Evolutionary conservation across 2,888 invertebrate genomes (phyloP).

Genomic region (Sinelater perroti): DNA sequence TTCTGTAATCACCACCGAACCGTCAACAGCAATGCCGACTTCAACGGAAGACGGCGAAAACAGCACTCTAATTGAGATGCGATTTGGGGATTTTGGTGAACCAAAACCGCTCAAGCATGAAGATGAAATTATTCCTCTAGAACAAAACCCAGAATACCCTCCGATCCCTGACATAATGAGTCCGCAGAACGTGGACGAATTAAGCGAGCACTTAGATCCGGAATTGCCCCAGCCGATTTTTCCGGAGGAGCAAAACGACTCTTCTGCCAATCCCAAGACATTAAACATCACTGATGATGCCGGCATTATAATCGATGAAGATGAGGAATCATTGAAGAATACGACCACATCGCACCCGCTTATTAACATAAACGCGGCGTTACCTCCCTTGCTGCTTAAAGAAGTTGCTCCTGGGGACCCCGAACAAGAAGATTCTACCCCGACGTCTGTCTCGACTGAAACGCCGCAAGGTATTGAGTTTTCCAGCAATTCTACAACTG

Average conservation of each 20-base stretch:
- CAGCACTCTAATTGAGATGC: neutral
- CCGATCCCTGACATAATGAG: conserved; percentile 64
- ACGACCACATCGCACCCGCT: conserved; percentile 1
- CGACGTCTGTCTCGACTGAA: neutral
- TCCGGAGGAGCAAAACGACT: conserved; percentile 52
- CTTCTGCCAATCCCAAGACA: conserved; percentile 48
- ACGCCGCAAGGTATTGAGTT: too few relatives aligned
- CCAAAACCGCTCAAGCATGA: conserved; percentile 17
- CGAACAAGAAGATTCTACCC: neutral
- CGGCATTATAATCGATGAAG: too few relatives aligned
- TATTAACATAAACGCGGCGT: conserved; percentile 46
- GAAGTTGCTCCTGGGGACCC: conserved; percentile 47
- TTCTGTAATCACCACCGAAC: neutral
- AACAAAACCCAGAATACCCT: conserved; percentile 65
- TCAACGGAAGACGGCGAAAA: conserved; percentile 2
- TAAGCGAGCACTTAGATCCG: conserved; percentile 15
- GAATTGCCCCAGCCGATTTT: conserved; percentile 45
- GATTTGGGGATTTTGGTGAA: conserved; percentile 6
- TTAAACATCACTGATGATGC: conserved; percentile 13
- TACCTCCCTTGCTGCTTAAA: conserved; percentile 50
- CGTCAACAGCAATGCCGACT: neutral
- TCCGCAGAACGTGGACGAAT: conserved; percentile 43
- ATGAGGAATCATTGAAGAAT: conserved; percentile 1
- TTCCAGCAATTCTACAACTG: neutral
- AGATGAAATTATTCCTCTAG: conserved; percentile 42